Percentiles rank a stretch among this genome's conserved stretches.
Conservation (phyloP, 2,888 invertebrate species). For the Plebejus argus region DNA sequence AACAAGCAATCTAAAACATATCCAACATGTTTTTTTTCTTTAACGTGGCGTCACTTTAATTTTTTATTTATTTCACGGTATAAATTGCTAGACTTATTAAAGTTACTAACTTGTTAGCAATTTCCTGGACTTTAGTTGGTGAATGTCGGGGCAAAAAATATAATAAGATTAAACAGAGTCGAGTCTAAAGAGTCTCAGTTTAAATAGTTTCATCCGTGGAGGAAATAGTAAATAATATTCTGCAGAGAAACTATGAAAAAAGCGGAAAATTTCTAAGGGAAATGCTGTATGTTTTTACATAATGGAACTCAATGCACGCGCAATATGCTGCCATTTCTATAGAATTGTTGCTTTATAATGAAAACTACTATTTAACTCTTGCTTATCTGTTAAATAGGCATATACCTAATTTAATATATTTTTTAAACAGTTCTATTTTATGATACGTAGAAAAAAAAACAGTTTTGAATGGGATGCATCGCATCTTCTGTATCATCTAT, state of each 20-base stretch:
- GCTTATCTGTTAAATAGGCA: too few species aligned
- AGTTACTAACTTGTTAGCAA: neutral
- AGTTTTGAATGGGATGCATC: too few species aligned
- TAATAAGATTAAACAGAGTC: slow-evolving; percentile 2
- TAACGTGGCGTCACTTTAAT: too few species aligned
- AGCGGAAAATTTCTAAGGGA: neutral
- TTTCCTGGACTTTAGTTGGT: neutral
- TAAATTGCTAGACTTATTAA: neutral
- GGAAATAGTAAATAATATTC: slow-evolving; percentile 19
- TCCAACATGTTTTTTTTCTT: too few species aligned
- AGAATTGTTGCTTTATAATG: neutral
- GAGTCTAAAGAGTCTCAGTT: slow-evolving; percentile 3
- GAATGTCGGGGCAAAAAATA: slow-evolving; percentile 2
- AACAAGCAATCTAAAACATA: too few species aligned
- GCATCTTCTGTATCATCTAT: too few species aligned
- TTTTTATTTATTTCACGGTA: neutral
- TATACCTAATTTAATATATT: too few species aligned
- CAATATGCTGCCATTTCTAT: neutral
- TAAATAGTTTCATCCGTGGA: slow-evolving; percentile 13
- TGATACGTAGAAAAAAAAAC: too few species aligned
- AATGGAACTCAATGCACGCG: neutral
- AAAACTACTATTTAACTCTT: neutral
- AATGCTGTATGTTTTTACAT: neutral
- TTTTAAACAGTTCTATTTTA: too few species aligned
- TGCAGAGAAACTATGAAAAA: slow-evolving; percentile 7